Conservation (phyloP, 92 coral and sea anemone genomes). For the Muricea muricata region DNA sequence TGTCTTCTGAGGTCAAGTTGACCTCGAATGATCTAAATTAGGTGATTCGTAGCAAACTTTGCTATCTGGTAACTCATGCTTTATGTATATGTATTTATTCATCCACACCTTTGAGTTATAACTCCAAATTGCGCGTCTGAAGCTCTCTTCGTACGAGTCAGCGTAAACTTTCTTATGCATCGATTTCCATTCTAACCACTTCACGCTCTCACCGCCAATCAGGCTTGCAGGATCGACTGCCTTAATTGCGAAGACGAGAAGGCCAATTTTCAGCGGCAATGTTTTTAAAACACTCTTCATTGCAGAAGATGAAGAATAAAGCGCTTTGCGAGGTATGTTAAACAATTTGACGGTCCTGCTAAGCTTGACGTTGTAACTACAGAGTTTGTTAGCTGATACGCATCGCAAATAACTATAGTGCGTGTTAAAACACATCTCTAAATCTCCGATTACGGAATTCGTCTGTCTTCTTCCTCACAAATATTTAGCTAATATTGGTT, state of each 20-base stretch:
- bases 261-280: neutral
- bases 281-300: neutral
- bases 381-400: no score
- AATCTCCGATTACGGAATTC: no score
- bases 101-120: slow-evolving; percentile 71
- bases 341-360: neutral
- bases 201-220: neutral
- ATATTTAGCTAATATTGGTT: no score
- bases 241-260: neutral
- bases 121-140: slow-evolving; percentile 72
- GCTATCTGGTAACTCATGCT: no score
- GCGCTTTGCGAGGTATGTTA: neutral
- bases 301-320: no score
- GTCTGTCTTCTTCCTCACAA: no score
- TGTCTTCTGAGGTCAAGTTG: no score
- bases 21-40: no score
- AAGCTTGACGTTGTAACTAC: neutral
- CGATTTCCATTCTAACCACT: slow-evolving; percentile 82
- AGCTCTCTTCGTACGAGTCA: slow-evolving; percentile 59
- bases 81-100: neutral
- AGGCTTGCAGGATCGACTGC: neutral
- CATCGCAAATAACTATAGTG: no score
- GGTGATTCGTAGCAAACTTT: no score
- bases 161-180: slow-evolving; percentile 65
- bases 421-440: no score